Evolutionary conservation across 2,888 invertebrate genomes (phyloP).

Genomic region (Synergus itoensis): DNA sequence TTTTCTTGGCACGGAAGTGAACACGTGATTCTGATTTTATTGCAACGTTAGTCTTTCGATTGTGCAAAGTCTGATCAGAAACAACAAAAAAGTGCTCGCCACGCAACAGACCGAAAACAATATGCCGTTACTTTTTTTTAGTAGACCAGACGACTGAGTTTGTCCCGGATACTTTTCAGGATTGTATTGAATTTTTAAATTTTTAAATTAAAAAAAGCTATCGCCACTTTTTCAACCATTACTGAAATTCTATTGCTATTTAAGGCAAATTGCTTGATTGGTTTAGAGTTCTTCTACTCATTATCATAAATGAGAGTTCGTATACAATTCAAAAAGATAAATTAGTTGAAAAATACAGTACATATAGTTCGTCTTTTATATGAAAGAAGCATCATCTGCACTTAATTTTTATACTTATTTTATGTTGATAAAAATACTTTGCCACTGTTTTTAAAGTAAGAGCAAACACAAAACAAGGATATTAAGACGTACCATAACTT

Average conservation of each 20-base stretch:
- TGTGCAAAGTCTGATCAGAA: conserved; percentile 5
- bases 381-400: background rate
- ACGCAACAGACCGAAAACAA: conserved; percentile 15
- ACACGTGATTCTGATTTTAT: conserved; percentile 33
- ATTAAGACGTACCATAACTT: background rate
- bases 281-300: conserved; percentile 22
- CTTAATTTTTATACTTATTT: background rate
- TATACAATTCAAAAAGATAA: no score
- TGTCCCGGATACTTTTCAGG: conserved; percentile 1
- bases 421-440: background rate
- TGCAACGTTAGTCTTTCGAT: background rate
- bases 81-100: conserved; percentile 13
- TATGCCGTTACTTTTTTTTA: conserved; percentile 7
- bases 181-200: conserved; percentile 29
- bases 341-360: no score
- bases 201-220: no score
- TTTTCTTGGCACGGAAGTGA: conserved; percentile 40
- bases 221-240: conserved; percentile 3
- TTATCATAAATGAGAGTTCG: background rate
- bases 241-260: conserved; percentile 40
- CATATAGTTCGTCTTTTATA: no score
- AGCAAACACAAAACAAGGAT: background rate
- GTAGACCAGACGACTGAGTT: background rate
- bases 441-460: background rate
- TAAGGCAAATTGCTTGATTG: conserved; percentile 41